Evolutionary conservation across 2,888 invertebrate genomes (phyloP).

Genomic region (Napeogenes sylphis): DNA sequence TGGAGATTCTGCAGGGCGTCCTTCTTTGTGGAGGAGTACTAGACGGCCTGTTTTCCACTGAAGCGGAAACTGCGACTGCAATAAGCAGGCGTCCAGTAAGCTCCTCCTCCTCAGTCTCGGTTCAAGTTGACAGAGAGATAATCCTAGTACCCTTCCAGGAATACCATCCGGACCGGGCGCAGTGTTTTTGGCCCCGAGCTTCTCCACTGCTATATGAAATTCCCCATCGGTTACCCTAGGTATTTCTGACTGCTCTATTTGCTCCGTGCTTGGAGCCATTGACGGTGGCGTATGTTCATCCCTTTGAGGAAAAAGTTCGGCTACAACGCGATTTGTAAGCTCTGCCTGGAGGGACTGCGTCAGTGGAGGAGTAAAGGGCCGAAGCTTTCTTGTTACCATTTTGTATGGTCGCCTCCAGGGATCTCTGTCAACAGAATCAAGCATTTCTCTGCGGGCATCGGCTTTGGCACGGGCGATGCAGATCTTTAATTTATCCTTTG

Average conservation of each 20-base stretch:
- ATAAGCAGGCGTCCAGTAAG: conserved; percentile 14
- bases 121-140: conserved; percentile 4
- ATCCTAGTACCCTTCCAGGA: conserved; percentile 16
- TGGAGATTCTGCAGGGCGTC: too few species aligned
- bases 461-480: too few species aligned
- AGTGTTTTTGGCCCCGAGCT: conserved; percentile 13
- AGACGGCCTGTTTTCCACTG: conserved; percentile 22
- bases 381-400: conserved; percentile 22
- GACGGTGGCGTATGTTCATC: too few species aligned
- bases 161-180: conserved; percentile 22
- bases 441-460: conserved; percentile 14
- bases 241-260: too few species aligned
- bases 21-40: conserved; percentile 13
- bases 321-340: conserved; percentile 1
- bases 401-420: conserved; percentile 26
- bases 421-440: conserved; percentile 14
- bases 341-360: conserved; percentile 20
- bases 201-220: not conserved
- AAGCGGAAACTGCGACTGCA: conserved; percentile 6
- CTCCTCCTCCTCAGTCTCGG: conserved; percentile 11
- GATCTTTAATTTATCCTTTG: conserved; percentile 2
- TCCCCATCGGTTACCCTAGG: not conserved
- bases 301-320: too few species aligned
- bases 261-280: too few species aligned
- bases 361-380: conserved; percentile 24